Conservation (phyloP, 2,113 vertebrate genomes). For the Strix aluco region DNA sequence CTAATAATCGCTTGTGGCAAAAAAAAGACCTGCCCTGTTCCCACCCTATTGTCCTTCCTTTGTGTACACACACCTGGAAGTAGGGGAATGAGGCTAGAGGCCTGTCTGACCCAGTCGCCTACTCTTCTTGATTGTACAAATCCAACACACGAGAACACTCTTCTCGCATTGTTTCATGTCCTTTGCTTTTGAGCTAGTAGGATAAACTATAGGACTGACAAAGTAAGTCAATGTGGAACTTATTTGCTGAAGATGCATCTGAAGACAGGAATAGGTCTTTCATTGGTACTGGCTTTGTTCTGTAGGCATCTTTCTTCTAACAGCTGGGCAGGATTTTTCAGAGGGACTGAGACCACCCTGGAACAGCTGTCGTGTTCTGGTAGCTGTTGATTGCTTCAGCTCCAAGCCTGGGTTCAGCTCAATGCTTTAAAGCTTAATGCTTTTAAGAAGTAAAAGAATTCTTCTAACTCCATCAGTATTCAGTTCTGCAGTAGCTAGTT, state of each 20-base stretch:
- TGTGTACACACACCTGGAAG: neutral
- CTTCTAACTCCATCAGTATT: neutral
- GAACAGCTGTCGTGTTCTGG: accelerated
- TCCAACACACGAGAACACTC: neutral
- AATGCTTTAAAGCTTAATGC: neutral
- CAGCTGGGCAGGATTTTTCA: neutral
- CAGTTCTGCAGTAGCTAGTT: neutral
- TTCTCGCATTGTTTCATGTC: neutral
- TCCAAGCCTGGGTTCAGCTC: neutral
- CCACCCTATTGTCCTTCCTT: neutral
- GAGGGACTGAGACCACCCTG: neutral
- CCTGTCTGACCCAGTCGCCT: neutral
- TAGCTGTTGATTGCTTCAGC: neutral
- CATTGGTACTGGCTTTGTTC: neutral
- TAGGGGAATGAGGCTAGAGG: neutral
- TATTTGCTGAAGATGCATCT: neutral
- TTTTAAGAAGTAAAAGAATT: neutral
- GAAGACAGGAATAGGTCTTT: neutral
- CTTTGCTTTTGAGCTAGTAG: neutral
- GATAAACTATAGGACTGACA: neutral
- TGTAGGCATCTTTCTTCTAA: neutral
- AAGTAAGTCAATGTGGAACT: neutral
- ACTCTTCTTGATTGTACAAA: neutral
- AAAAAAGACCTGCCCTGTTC: neutral
- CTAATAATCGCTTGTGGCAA: neutral